Evolutionary conservation across 2,888 invertebrate species (phyloP), one percentile per base, ranked within the genome.

Genomic region (Periphyllus acericola): DNA sequence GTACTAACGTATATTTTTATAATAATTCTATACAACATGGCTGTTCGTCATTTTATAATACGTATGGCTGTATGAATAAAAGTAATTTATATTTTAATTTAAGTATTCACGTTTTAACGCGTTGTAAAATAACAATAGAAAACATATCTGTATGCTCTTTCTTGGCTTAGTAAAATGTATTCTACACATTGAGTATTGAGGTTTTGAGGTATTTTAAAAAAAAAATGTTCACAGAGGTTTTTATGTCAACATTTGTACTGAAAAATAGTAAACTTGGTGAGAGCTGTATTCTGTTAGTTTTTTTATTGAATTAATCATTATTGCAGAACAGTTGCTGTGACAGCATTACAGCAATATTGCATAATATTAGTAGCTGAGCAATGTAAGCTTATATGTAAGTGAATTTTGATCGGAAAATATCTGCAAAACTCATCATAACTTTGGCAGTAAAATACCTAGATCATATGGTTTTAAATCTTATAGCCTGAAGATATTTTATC

Each of bases 81-180:
- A 80, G 40, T 68, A 40, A 21, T 36, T 81, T 81, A 11, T 40
- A 8, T 81, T 46, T 81, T 81, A 40, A 81, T 81, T 81, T 46
- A 81, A 81, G 68, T 81, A 29, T 60, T 60, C 21, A 40, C n/a
- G 3, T 60, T 60, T 60, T 25, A 29, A 8, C 36, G 25, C 8
- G 34, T 79, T 79, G 60, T 34, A 34, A 79, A 79, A 55, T n/a
- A 60, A 60, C 25, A 36, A 78, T 25, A 79, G 55, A 79, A 46
- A 55, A 52, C 14, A 32, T 40, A 32, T 52, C 29, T 52, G 19
- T 52, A 52, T 1, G 32, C 21, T 32, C 4, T 25, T 52, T 76
- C 60, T 46, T 8, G 11, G 25, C 25, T 60, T 60, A 25, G 21
- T 60, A 21, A 60, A 60, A 60, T 9, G 46, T 46, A 46, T 46